Evolutionary conservation across 2,113 vertebrate species (phyloP).

Genomic region (Oncorhynchus tshawytscha): DNA sequence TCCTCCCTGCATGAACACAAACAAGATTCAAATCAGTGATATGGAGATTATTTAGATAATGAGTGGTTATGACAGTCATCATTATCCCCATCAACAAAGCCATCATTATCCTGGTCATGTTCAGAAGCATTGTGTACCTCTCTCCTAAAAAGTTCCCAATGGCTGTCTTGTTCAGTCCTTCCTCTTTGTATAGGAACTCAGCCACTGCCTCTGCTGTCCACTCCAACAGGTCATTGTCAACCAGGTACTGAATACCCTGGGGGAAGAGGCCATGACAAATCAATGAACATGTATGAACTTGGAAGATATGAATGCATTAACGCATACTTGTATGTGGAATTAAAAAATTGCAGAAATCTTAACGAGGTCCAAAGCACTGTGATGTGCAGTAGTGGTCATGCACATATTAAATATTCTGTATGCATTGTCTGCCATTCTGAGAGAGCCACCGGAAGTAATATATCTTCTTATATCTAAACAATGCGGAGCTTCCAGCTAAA

Average conservation of each 20-base stretch:
- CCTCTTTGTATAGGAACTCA: constrained; percentile 89
- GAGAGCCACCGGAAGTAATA: too few relatives aligned
- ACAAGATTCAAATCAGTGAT: constrained; percentile 3
- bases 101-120: background rate
- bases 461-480: too few relatives aligned
- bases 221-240: constrained; percentile 77
- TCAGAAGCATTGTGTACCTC: constrained; percentile 66
- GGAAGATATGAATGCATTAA: background rate
- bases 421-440: too few relatives aligned
- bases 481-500: background rate
- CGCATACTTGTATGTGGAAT: background rate
- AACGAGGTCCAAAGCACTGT: too few relatives aligned
- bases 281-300: background rate
- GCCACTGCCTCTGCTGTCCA: constrained; percentile 78
- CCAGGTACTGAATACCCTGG: constrained; percentile 87
- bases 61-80: background rate
- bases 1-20: constrained; percentile 73
- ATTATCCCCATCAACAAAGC: background rate
- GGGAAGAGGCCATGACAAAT: constrained; percentile 6
- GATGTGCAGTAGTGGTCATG: too few relatives aligned
- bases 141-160: constrained; percentile 90
- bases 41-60: background rate
- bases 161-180: constrained; percentile 91
- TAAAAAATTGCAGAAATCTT: too few relatives aligned
- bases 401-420: too few relatives aligned